phyloP scores from a whole-genome alignment of 2,113 vertebrate species.

The Suricata suricatta region DNA sequence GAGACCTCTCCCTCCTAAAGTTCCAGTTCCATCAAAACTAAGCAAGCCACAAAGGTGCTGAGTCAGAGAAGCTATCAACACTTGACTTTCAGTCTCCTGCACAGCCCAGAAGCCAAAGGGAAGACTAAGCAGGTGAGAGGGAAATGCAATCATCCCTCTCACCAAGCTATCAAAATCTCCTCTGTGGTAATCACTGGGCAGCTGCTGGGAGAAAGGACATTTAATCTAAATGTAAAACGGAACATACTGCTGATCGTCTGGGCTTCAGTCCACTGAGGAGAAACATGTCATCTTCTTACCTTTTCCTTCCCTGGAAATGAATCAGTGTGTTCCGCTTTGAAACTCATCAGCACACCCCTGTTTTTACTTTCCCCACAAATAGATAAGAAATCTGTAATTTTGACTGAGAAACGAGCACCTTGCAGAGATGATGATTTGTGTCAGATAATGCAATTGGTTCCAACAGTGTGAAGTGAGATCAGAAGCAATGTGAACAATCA shows the following conservation, averaged over 20 bases:
- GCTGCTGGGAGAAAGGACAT: constrained; percentile 36
- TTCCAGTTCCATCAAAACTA: background rate
- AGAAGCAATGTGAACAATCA: constrained; percentile 30
- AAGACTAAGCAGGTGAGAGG: background rate
- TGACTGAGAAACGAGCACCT: constrained; percentile 50
- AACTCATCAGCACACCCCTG: constrained; percentile 49
- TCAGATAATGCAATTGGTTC: constrained; percentile 56
- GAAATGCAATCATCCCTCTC: constrained; percentile 54
- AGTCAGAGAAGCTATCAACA: background rate
- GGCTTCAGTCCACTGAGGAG: constrained; percentile 23
- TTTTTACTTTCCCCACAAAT: constrained; percentile 61
- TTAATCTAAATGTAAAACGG: constrained; percentile 75
- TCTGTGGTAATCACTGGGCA: constrained; percentile 50
- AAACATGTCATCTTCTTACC: constrained; percentile 58
- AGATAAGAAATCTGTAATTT: constrained; percentile 60
- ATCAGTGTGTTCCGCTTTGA: constrained; percentile 48
- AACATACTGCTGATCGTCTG: background rate
- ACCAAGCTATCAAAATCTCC: constrained; percentile 7
- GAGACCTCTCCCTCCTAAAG: background rate
- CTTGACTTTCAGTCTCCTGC: background rate
- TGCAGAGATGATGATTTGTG: constrained; percentile 59
- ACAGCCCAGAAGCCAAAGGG: constrained; percentile 24
- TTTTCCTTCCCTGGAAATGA: constrained; percentile 55
- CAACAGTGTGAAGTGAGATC: background rate
- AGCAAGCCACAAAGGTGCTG: background rate